These are phyloP conservation scores for Nymphalis c-album DNA, from an alignment of 2,888 invertebrate genomes.

Conservation along the genomic window DNA sequence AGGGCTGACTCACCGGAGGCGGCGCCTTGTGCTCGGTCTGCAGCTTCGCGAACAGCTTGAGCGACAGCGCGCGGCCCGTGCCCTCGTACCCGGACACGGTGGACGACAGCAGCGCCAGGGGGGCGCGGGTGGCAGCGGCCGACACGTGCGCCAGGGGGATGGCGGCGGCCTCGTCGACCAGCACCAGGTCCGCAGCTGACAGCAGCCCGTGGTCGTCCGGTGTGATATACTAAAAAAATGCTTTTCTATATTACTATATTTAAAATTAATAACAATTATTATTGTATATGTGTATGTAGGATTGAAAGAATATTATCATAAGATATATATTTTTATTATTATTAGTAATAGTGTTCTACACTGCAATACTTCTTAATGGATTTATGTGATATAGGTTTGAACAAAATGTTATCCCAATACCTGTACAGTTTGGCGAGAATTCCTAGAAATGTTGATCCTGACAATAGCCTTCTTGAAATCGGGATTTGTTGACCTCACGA, in stretches of 20 bases:
- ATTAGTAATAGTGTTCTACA: not conserved
- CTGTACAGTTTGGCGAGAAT: slow-evolving; percentile 96
- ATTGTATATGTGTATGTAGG: not conserved
- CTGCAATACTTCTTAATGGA: not conserved
- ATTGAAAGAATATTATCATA: not conserved
- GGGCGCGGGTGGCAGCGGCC: slow-evolving; percentile 92
- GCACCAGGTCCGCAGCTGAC: slow-evolving; percentile 95
- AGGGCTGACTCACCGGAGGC: slow-evolving; percentile 75
- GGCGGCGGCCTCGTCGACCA: slow-evolving; percentile 99
- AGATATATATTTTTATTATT: not conserved
- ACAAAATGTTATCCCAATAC: slow-evolving; percentile 60
- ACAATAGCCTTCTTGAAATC: slow-evolving; percentile 98
- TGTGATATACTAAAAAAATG: slow-evolving; percentile 89
- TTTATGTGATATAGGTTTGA: not conserved
- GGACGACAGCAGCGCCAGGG: slow-evolving; percentile 96
- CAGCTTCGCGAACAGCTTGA: slow-evolving; percentile 96
- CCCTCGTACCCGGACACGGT: slow-evolving; percentile 99
- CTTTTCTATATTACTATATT: not conserved
- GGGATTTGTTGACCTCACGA: slow-evolving; percentile 96
- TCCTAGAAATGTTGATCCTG: slow-evolving; percentile 93
- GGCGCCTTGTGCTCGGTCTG: slow-evolving; percentile 83
- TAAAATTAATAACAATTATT: no score
- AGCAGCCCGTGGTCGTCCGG: slow-evolving; percentile 94
- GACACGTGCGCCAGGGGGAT: slow-evolving; percentile 97
- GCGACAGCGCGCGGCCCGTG: slow-evolving; percentile 96